Conservation (phyloP, 2,888 invertebrate species). For the Aspidiotus rigidus region DNA sequence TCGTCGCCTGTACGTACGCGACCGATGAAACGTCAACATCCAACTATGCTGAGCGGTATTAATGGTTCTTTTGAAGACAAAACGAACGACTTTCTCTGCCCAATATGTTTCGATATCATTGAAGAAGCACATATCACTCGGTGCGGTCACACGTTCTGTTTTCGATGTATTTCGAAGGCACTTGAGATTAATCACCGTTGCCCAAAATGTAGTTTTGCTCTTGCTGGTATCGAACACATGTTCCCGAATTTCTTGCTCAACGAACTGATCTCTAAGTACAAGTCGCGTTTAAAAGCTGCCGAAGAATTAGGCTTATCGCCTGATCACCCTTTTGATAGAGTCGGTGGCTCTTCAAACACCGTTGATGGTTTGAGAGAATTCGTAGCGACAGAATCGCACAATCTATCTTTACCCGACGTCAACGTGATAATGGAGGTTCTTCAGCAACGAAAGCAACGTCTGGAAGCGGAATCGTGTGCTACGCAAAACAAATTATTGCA, state of each 20-base stretch:
- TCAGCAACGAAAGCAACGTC: constrained; percentile 63
- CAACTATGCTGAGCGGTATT: constrained; percentile 52
- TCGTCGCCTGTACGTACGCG: constrained; percentile 44
- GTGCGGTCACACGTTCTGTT: constrained; percentile 89
- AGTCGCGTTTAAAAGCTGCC: constrained; percentile 41
- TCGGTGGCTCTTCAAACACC: constrained; percentile 42
- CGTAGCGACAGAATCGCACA: constrained; percentile 59
- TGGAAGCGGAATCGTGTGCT: constrained; percentile 70
- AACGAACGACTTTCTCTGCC: constrained; percentile 58
- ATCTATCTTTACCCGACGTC: constrained; percentile 66
- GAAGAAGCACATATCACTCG: constrained; percentile 83
- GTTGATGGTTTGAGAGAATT: constrained; percentile 54
- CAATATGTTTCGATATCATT: constrained; percentile 80
- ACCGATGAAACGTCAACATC: constrained; percentile 47
- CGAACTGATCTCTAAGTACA: constrained; percentile 66
- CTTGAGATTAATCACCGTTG: constrained; percentile 61
- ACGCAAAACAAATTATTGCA: constrained; percentile 72
- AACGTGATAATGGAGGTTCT: constrained; percentile 72
- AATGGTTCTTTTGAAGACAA: constrained; percentile 58
- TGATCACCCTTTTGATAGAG: constrained; percentile 38
- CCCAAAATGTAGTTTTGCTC: constrained; percentile 69
- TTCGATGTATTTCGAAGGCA: constrained; percentile 62
- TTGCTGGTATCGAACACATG: constrained; percentile 61
- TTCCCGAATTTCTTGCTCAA: constrained; percentile 81
- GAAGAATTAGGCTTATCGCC: constrained; percentile 36